Evolutionary conservation across 2,888 invertebrate species (phyloP).

Genomic region (Desoria tigrina): DNA sequence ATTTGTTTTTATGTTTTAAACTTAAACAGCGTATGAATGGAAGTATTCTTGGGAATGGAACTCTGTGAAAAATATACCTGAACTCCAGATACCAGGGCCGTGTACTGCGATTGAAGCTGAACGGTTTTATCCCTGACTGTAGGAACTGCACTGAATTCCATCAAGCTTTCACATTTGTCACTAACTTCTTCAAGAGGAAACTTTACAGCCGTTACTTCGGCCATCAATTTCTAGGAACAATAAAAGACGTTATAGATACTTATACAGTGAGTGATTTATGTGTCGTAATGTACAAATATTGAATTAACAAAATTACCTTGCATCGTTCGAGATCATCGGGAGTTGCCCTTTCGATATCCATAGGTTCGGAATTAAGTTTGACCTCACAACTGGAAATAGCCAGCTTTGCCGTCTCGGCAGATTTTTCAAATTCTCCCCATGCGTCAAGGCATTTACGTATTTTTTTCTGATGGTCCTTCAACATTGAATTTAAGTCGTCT

Average conservation of each 20-base stretch:
- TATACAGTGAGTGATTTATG: background rate
- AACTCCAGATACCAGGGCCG: slow-evolving; percentile 73
- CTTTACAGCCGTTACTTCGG: slow-evolving; percentile 75
- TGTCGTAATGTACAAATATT: no score
- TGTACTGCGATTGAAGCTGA: slow-evolving; percentile 78
- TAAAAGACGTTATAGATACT: background rate
- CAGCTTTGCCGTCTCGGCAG: slow-evolving; percentile 70
- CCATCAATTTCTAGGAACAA: slow-evolving; percentile 60
- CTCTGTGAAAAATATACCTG: slow-evolving; percentile 62
- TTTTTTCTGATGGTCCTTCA: slow-evolving; percentile 73
- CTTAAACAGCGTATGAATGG: background rate
- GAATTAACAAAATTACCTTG: no score
- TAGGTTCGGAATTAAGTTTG: slow-evolving; percentile 63
- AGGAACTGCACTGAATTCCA: slow-evolving; percentile 81
- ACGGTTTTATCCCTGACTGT: slow-evolving; percentile 85
- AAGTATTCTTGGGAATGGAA: slow-evolving; percentile 17
- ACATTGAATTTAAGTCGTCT: slow-evolving; percentile 75
- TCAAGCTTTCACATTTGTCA: slow-evolving; percentile 80
- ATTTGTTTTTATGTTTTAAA: no score
- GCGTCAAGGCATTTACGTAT: slow-evolving; percentile 74
- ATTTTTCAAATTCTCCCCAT: slow-evolving; percentile 78
- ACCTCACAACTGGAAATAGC: slow-evolving; percentile 62
- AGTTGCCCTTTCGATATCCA: slow-evolving; percentile 69
- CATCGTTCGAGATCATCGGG: slow-evolving; percentile 76
- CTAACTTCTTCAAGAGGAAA: slow-evolving; percentile 78